phyloP scores from a whole-genome alignment of 2,797 vertebrate species.

The Phalanger gymnotis region DNA sequence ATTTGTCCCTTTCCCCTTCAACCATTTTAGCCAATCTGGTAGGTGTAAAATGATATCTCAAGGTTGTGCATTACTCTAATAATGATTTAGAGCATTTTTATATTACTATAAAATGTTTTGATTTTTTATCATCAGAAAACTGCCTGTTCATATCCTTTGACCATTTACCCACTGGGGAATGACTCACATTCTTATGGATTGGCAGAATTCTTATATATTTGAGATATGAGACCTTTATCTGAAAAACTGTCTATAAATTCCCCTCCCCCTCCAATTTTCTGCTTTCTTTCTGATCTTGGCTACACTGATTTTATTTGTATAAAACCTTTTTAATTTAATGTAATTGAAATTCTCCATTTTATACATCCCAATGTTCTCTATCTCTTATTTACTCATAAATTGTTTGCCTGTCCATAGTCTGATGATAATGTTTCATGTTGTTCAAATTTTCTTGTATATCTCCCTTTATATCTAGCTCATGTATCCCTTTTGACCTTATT shows the following conservation, averaged over 20 bases:
- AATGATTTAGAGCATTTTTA: background rate
- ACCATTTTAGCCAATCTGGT: background rate
- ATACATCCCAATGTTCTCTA: background rate
- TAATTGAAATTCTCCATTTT: background rate
- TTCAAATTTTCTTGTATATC: background rate
- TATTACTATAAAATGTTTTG: background rate
- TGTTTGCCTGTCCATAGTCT: background rate
- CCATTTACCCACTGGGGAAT: background rate
- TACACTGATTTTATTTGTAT: background rate
- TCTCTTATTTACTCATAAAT: background rate
- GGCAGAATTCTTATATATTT: background rate
- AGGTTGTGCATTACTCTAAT: background rate
- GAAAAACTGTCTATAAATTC: background rate
- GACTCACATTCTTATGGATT: background rate
- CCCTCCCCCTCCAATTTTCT: background rate
- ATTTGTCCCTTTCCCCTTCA: background rate
- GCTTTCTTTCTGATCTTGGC: background rate
- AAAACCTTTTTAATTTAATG: background rate
- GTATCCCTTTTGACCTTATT: background rate
- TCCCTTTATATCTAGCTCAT: background rate
- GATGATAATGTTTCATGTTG: background rate
- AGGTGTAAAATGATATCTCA: background rate
- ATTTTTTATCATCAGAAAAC: background rate
- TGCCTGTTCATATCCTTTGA: background rate
- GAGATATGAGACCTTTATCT: background rate